Percentiles rank a stretch among this genome's conserved stretches.
phyloP scores from a whole-genome alignment of 2,797 vertebrate genomes.

The Scolopax rusticola region DNA sequence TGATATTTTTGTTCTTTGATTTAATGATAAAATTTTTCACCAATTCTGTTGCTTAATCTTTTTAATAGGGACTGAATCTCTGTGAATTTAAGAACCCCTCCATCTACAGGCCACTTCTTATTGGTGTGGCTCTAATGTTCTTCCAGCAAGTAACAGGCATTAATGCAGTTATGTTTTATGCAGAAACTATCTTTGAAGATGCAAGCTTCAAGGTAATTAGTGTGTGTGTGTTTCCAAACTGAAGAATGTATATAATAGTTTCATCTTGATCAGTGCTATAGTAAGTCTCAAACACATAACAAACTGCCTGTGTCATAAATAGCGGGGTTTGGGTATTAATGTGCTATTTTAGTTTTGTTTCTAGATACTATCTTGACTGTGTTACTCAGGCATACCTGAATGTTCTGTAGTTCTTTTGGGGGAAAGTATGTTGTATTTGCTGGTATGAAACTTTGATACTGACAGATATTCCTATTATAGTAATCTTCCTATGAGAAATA shows the following conservation, averaged over 20 bases:
- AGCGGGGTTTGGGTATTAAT: background rate
- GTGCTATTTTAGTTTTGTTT: background rate
- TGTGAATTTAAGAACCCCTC: constrained; percentile 84
- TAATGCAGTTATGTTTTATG: constrained; percentile 96
- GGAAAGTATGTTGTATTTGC: background rate
- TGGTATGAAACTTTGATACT: background rate
- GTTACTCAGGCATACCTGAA: background rate
- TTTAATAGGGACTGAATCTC: constrained; percentile 80
- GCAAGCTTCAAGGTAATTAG: constrained; percentile 87
- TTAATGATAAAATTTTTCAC: background rate
- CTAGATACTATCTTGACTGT: background rate
- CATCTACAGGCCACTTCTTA: constrained; percentile 88
- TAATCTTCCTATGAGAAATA: background rate
- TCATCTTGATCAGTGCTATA: background rate
- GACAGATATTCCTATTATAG: background rate
- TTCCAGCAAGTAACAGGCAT: constrained; percentile 94
- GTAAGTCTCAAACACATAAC: background rate
- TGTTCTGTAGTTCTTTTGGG: rapidly evolving
- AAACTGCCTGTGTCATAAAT: background rate
- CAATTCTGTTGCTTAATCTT: background rate
- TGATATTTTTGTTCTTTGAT: background rate
- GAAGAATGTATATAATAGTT: background rate
- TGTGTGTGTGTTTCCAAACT: background rate
- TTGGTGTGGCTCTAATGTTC: constrained; percentile 88
- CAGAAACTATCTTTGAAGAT: constrained; percentile 89